A percentile compares a stretch with the other conserved stretches of the same genome.
These are phyloP conservation scores for Caenorhabditis sulstoni DNA, from an alignment of 2,888 invertebrate genomes.

Conservation along the genomic window DNA sequence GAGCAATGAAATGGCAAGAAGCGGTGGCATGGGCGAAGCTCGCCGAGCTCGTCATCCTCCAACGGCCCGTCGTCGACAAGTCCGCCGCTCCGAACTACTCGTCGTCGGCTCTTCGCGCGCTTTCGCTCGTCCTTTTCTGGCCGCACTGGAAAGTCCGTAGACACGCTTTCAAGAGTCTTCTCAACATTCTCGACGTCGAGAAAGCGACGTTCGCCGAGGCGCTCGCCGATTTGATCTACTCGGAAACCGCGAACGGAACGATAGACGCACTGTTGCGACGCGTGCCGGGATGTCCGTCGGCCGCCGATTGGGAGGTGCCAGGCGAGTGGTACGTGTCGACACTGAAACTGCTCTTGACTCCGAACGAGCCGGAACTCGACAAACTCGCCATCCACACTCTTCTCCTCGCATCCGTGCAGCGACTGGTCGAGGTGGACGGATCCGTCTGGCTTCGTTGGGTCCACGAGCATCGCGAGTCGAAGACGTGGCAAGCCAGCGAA, in stretches of 20 bases:
- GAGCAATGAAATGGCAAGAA: conserved; percentile 53
- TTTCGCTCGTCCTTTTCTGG: conserved; percentile 65
- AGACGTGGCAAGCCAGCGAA: conserved; percentile 61
- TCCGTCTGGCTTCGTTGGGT: conserved; percentile 73
- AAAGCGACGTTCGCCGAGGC: conserved; percentile 60
- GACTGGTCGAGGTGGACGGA: conserved; percentile 73
- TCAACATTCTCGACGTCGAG: conserved; percentile 42
- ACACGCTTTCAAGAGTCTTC: conserved; percentile 50
- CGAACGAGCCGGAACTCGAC: conserved; percentile 57
- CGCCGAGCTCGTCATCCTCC: conserved; percentile 48
- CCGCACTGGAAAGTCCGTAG: conserved; percentile 64
- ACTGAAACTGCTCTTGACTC: conserved; percentile 43
- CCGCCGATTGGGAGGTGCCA: conserved; percentile 48
- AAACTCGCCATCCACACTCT: conserved; percentile 66
- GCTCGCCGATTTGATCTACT: conserved; percentile 61
- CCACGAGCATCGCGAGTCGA: conserved; percentile 60
- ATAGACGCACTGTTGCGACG: conserved; percentile 44
- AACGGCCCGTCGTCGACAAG: conserved; percentile 36
- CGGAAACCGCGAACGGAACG: conserved; percentile 59
- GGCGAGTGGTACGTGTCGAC: conserved; percentile 62
- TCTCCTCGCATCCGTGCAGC: conserved; percentile 63
- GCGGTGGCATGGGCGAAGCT: conserved; percentile 64
- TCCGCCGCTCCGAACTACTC: conserved; percentile 37
- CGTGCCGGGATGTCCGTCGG: conserved; percentile 27
- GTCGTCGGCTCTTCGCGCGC: conserved; percentile 26